Percentiles rank a stretch among this genome's conserved stretches.
phyloP scores from a whole-genome alignment of 2,797 vertebrate species.

The Chiloscyllium punctatum region DNA sequence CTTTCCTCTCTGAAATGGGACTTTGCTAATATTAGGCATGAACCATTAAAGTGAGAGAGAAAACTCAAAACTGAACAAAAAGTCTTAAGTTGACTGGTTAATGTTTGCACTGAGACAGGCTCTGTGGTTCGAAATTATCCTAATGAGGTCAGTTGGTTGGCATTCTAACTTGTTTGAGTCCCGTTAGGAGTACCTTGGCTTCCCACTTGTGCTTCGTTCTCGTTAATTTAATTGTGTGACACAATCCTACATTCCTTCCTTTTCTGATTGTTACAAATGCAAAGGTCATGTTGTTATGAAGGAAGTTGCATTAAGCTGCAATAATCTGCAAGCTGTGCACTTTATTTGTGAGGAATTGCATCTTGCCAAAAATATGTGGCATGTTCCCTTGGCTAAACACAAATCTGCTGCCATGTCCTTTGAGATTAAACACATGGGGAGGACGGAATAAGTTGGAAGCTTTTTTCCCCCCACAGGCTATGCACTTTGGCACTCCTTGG shows the following conservation, averaged over 20 bases:
- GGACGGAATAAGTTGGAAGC: constrained; percentile 1
- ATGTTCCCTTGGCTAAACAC: constrained; percentile 21
- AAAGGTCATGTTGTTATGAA: constrained; percentile 23
- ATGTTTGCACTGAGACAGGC: background rate
- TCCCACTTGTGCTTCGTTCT: background rate
- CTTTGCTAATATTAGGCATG: background rate
- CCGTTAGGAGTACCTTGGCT: background rate
- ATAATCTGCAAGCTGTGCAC: background rate
- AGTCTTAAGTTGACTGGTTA: background rate
- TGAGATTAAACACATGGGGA: constrained; percentile 19
- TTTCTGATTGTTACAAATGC: background rate
- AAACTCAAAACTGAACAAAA: background rate
- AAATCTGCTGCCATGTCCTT: constrained; percentile 13
- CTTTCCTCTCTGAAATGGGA: background rate
- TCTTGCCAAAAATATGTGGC: constrained; percentile 12
- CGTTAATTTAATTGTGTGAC: background rate
- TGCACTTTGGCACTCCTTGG: background rate
- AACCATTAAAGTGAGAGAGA: background rate
- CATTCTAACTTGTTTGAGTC: background rate
- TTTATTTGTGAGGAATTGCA: background rate
- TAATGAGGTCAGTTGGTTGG: background rate
- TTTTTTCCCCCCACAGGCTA: background rate
- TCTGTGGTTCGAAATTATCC: background rate
- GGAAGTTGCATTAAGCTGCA: background rate
- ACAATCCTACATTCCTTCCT: background rate